These are phyloP conservation scores for Trimorus sp. DNA, from an alignment of 2,888 invertebrate genomes.

Conservation along the genomic window DNA sequence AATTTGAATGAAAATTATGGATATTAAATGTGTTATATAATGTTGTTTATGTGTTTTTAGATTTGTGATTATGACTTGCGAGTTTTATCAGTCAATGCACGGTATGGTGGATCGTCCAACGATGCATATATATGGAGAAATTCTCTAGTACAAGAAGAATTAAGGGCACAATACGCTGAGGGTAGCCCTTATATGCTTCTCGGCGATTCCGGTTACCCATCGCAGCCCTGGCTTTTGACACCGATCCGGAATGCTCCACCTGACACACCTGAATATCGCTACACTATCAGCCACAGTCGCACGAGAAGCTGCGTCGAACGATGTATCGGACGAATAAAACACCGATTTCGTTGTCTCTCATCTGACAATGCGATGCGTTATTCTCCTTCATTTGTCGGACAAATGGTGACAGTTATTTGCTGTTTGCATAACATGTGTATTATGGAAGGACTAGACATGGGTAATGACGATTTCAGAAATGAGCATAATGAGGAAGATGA, in stretches of 20 bases:
- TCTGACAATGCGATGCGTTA: neutral
- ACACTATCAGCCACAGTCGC: neutral
- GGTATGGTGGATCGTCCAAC: neutral
- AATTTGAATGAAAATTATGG: too few species aligned
- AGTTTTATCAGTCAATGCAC: neutral
- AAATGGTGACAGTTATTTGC: neutral
- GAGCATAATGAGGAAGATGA: too few species aligned
- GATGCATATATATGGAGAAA: neutral
- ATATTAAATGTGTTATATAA: too few species aligned
- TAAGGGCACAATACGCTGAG: neutral
- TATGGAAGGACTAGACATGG: too few species aligned
- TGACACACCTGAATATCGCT: slow-evolving; percentile 1
- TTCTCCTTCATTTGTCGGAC: neutral
- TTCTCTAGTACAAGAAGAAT: neutral
- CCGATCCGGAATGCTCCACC: neutral
- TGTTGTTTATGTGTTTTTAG: too few species aligned
- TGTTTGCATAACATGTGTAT: neutral
- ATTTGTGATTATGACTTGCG: neutral
- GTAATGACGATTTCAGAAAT: too few species aligned
- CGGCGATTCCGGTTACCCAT: neutral
- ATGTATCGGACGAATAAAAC: neutral
- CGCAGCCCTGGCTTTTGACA: neutral
- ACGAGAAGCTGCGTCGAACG: neutral
- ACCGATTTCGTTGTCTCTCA: neutral
- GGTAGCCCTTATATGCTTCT: slow-evolving; percentile 2